A percentile compares a stretch with the other conserved stretches of the same genome.
phyloP scores from a whole-genome alignment of 1,140 invertebrate species.

The Chionoecetes opilio region DNA sequence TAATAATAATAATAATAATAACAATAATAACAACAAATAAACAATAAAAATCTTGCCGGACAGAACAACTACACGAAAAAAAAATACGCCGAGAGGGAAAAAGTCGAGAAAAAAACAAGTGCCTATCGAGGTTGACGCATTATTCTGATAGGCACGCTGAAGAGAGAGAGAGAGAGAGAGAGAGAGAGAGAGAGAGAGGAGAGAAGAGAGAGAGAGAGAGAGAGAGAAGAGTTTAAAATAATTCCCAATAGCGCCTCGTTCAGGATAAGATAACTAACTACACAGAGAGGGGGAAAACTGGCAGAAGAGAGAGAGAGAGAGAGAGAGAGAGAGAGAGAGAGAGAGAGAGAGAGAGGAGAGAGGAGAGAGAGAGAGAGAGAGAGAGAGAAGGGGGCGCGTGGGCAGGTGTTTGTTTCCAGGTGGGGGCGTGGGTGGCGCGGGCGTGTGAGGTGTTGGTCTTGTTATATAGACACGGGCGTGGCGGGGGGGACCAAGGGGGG shows the following conservation, averaged over 20 bases:
- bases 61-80: background rate
- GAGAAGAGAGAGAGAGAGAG: background rate
- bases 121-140: no score
- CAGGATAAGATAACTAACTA: no score
- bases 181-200: background rate
- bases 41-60: no score
- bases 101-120: background rate
- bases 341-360: slow-evolving; percentile 39
- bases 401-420: slow-evolving; percentile 5
- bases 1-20: no score
- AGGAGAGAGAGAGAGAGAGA: background rate
- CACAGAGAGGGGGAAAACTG: background rate
- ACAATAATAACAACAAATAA: no score
- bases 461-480: slow-evolving; percentile 62
- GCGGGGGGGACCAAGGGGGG: background rate
- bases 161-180: background rate
- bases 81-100: background rate
- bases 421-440: slow-evolving; percentile 48
- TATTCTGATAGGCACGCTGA: background rate
- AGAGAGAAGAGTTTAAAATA: background rate
- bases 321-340: background rate
- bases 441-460: slow-evolving; percentile 24
- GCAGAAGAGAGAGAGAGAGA: no score
- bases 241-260: no score
- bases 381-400: background rate